Base-by-base conservation (phyloP, 2,888 invertebrate species). In the Helicoverpa assulta region DNA sequence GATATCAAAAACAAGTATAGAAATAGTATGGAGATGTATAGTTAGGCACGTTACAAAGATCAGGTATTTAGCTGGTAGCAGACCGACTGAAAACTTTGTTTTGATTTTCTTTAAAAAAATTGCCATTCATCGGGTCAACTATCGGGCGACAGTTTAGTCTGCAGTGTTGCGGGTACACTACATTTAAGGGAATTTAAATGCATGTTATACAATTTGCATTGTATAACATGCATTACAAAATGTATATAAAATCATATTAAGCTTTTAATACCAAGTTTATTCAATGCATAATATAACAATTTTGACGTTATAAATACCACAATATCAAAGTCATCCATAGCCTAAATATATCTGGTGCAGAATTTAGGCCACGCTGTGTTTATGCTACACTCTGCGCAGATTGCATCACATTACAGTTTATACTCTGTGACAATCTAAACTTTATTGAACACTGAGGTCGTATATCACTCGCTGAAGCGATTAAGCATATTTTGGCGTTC, bases 341-440 rank as follows among this genome's bases (percentile, higher is more conserved):
- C 57, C 63, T 52, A 67, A 58, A 58, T 57, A 6, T 60, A 71
- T 56, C 26, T 50, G 16, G 8, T 67, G 47, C 47, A 58, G 12
- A 72, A 67, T 76, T 62, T 53, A 65, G 54, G 52, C 52, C 57
- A 59, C 64, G 26, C 53, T 63, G 51, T 53, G 53, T 66, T 78
- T 69, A 75, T 64, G 55, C 72, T 65, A n/a, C 58, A 59, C 18
- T 72, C 33, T 26, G 12, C 29, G 40, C 61, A 72, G 72, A 76
- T 76, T 76, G 67, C 64, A 59, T 72, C 61, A 65, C 21, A 70
- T 60, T 65, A 65, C 18, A 50, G 54, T 72, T 64, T 59, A 64
- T 67, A 76, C 12, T 19, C 67, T 67, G 54, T 62, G 58, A 55
- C 40, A 67, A 65, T 65, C n/a, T 67, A 67, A 64, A 65, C 33